phyloP scores from a whole-genome alignment of 2,113 vertebrate species.

The Sylvia atricapilla region DNA sequence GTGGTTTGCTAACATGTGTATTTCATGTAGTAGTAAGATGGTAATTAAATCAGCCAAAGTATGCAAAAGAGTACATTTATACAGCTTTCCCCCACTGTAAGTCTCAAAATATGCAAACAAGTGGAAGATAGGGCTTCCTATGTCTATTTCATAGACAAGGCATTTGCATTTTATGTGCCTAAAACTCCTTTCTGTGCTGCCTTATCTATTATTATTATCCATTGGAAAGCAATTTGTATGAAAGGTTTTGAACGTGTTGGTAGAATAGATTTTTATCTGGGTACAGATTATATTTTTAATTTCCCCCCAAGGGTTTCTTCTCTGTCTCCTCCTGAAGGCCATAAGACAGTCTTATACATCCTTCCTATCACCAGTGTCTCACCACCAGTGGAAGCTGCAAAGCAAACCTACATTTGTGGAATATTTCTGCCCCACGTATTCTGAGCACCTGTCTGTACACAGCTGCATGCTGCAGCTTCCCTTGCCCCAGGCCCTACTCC shows the following conservation, averaged over 20 bases:
- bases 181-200: background rate
- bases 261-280: background rate
- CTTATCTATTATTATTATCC: background rate
- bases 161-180: background rate
- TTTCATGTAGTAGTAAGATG: background rate
- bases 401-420: background rate
- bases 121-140: background rate
- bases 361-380: background rate
- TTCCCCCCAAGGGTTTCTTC: background rate
- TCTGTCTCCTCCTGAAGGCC: background rate
- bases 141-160: background rate
- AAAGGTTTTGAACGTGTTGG: background rate
- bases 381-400: background rate
- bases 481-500: background rate
- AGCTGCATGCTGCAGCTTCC: background rate
- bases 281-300: background rate
- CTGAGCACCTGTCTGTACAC: rapidly evolving
- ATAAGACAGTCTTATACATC: background rate
- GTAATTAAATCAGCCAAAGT: background rate
- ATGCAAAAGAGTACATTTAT: background rate
- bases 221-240: background rate
- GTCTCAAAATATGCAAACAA: background rate
- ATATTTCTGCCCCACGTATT: background rate
- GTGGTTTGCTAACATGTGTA: background rate
- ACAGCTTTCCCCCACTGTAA: background rate